Evolutionary conservation across 2,797 vertebrate species (phyloP).

Genomic region (Momotus momota): DNA sequence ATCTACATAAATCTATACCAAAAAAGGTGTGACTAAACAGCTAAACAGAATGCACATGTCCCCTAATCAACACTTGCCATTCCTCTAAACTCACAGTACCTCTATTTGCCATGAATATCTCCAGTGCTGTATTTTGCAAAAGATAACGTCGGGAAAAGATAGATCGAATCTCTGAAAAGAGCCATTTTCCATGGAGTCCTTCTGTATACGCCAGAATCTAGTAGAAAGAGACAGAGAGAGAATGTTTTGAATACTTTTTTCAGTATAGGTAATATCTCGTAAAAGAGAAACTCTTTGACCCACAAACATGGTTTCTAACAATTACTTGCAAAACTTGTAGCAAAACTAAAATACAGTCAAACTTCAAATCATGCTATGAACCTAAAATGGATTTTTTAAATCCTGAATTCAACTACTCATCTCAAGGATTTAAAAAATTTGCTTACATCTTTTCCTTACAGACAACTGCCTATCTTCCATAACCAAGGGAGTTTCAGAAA

Average conservation of each 20-base stretch:
- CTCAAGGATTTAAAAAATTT: neutral
- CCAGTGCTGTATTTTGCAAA: conserved; percentile 95
- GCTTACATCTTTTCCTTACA: neutral
- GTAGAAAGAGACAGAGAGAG: neutral
- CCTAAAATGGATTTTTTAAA: neutral
- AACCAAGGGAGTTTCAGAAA: neutral
- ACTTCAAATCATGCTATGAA: neutral
- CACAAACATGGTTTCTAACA: neutral
- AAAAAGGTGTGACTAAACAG: neutral
- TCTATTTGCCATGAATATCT: conserved; percentile 98
- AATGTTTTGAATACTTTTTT: neutral
- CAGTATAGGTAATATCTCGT: neutral
- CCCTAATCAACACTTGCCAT: neutral
- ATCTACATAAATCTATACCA: neutral
- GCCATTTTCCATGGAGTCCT: conserved; percentile 97
- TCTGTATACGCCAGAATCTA: conserved; percentile 95
- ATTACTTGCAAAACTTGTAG: neutral
- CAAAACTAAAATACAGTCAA: neutral
- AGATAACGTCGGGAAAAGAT: conserved; percentile 95
- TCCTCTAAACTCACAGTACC: conserved; percentile 79
- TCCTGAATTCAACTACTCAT: neutral
- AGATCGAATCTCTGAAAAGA: conserved; percentile 94
- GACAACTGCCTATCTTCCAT: neutral
- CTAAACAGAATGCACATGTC: neutral
- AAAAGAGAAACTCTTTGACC: neutral